Evolutionary conservation across 2,888 invertebrate genomes (phyloP).

Genomic region (Synergus umbraculus): DNA sequence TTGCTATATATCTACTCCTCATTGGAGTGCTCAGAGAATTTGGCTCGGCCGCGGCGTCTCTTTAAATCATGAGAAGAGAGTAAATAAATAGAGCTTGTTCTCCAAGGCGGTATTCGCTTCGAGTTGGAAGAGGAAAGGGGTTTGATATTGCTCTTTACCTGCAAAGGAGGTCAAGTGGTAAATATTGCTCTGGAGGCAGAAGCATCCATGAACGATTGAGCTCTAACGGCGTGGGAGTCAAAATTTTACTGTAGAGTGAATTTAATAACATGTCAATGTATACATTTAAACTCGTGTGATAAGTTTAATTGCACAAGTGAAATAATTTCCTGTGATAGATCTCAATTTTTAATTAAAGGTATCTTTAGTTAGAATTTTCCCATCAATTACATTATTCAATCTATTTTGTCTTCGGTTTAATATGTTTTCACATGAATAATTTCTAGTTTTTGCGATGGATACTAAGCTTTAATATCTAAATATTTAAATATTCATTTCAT

Average conservation of each 20-base stretch:
- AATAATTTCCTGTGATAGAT: neutral
- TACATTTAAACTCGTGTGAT: neutral
- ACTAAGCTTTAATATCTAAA: too few species aligned
- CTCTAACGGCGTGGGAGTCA: slow-evolving; percentile 5
- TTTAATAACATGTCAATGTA: neutral
- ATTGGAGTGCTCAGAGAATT: slow-evolving; percentile 1
- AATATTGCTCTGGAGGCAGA: slow-evolving; percentile 42
- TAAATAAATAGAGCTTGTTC: slow-evolving; percentile 37
- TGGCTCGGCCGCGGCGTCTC: slow-evolving; percentile 19
- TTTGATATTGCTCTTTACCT: slow-evolving; percentile 46
- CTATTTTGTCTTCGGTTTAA: neutral
- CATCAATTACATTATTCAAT: neutral
- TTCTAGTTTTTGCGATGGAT: neutral
- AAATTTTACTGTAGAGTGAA: slow-evolving; percentile 16
- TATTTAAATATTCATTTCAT: too few species aligned
- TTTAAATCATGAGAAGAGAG: slow-evolving; percentile 34
- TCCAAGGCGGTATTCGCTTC: slow-evolving; percentile 27
- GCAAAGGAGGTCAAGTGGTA: slow-evolving; percentile 46
- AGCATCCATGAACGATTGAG: slow-evolving; percentile 32
- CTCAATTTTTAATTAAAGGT: too few species aligned
- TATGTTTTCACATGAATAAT: neutral
- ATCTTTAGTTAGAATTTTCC: neutral
- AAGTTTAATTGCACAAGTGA: neutral
- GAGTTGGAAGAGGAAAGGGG: slow-evolving; percentile 27
- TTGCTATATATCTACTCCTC: neutral